These are phyloP conservation scores for Erythrolamprus reginae DNA, from an alignment of 2,113 vertebrate species.

Conservation along the genomic window DNA sequence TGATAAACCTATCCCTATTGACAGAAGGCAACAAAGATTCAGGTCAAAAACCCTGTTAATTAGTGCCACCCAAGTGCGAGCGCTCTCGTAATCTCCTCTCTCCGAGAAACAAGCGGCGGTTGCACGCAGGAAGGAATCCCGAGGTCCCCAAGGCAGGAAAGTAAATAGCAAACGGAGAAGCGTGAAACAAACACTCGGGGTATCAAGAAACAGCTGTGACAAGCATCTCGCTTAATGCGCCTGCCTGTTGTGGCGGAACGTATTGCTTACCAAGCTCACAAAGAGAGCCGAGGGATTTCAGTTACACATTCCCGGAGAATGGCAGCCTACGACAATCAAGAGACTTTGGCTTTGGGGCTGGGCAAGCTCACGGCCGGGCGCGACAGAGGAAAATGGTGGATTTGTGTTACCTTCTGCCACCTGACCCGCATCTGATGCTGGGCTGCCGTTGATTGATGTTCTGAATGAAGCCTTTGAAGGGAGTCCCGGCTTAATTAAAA, in stretches of 20 bases:
- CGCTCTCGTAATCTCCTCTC: background rate
- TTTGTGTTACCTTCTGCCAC: constrained; percentile 93
- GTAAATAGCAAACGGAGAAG: constrained; percentile 80
- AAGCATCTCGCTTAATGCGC: constrained; percentile 78
- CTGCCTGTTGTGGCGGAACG: constrained; percentile 80
- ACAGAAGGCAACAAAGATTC: background rate
- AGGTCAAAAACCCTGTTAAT: constrained; percentile 29
- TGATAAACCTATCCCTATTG: background rate
- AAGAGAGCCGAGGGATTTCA: constrained; percentile 79
- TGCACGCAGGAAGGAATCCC: constrained; percentile 74
- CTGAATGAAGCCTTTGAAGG: constrained; percentile 99
- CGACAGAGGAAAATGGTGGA: constrained; percentile 77
- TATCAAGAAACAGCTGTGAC: constrained; percentile 79
- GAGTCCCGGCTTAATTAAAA: constrained; percentile 99
- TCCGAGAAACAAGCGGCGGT: constrained; percentile 61
- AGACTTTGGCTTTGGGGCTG: constrained; percentile 71
- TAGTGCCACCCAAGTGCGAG: constrained; percentile 44
- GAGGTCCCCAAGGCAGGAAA: constrained; percentile 68
- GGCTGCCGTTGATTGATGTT: constrained; percentile 89
- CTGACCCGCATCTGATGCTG: constrained; percentile 91
- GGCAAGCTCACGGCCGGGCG: constrained; percentile 75
- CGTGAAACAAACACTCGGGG: constrained; percentile 78
- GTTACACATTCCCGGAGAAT: constrained; percentile 81
- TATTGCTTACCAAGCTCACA: constrained; percentile 86
- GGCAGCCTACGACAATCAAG: constrained; percentile 80